Percentiles rank a stretch among this genome's conserved stretches.
Conservation (phyloP, 1,140 invertebrate species). For the Mycetomoellerius zeteki region DNA sequence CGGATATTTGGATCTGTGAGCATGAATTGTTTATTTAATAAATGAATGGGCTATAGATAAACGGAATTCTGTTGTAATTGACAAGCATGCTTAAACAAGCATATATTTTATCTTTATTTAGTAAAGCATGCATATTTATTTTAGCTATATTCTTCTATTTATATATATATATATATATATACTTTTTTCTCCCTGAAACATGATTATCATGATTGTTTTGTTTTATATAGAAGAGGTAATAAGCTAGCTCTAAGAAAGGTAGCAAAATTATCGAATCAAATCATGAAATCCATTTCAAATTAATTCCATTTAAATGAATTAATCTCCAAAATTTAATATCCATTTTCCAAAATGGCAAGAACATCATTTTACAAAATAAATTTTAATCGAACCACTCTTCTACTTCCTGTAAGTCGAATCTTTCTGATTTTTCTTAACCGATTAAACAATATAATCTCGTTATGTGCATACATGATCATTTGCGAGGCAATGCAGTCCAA, state of each 20-base stretch:
- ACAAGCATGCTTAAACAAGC: not conserved
- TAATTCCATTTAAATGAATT: not conserved
- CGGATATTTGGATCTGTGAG: no score
- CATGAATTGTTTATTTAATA: no score
- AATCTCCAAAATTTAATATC: not conserved
- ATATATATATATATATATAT: no score
- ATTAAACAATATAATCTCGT: conserved; percentile 65
- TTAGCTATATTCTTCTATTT: not conserved
- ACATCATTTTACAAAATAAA: not conserved
- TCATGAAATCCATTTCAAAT: not conserved
- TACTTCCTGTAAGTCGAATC: not conserved
- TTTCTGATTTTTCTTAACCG: conserved; percentile 61
- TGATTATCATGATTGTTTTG: no score
- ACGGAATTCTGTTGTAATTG: no score
- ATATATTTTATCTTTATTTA: conserved; percentile 9
- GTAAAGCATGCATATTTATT: not conserved
- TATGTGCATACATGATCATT: conserved; percentile 26
- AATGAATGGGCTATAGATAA: no score
- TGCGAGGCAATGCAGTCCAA: conserved; percentile 59
- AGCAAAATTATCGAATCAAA: not conserved
- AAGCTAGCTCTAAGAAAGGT: not conserved
- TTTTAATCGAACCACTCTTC: not conserved
- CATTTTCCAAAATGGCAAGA: not conserved
- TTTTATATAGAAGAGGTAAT: no score
- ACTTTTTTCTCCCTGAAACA: not conserved